These are phyloP conservation scores for Pterostichus niger DNA, from an alignment of 2,888 invertebrate species.

Conservation along the genomic window DNA sequence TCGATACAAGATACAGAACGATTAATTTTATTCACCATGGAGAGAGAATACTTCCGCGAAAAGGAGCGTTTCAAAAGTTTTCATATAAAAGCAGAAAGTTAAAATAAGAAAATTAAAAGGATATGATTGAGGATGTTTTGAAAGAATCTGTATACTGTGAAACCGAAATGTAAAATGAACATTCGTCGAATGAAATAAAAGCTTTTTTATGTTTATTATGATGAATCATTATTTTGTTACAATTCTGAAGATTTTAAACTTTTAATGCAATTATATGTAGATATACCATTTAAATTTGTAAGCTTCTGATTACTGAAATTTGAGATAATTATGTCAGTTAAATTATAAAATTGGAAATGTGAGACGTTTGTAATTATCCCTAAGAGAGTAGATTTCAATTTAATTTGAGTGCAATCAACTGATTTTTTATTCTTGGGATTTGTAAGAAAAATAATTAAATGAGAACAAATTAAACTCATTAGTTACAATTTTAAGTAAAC, in stretches of 20 bases:
- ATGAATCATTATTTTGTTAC: too few relatives aligned
- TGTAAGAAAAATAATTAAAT: background rate
- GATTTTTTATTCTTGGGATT: background rate
- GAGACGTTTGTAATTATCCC: background rate
- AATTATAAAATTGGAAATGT: constrained; percentile 2
- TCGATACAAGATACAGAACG: constrained; percentile 8
- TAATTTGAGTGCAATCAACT: constrained; percentile 14
- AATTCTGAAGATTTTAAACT: background rate
- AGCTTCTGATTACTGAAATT: background rate
- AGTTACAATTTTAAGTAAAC: background rate
- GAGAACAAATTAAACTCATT: background rate
- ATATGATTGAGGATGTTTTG: background rate
- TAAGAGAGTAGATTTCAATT: background rate
- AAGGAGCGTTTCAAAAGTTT: background rate
- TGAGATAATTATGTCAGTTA: background rate
- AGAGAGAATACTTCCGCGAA: background rate
- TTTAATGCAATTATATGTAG: background rate
- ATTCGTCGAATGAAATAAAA: too few relatives aligned
- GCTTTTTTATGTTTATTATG: too few relatives aligned
- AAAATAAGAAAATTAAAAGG: background rate
- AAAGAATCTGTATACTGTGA: background rate
- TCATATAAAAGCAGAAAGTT: constrained; percentile 12
- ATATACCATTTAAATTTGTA: background rate
- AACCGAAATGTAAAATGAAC: background rate
- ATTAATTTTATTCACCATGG: background rate